Evolutionary conservation across 2,797 vertebrate genomes (phyloP).

Genomic region (Crenuchus spilurus): DNA sequence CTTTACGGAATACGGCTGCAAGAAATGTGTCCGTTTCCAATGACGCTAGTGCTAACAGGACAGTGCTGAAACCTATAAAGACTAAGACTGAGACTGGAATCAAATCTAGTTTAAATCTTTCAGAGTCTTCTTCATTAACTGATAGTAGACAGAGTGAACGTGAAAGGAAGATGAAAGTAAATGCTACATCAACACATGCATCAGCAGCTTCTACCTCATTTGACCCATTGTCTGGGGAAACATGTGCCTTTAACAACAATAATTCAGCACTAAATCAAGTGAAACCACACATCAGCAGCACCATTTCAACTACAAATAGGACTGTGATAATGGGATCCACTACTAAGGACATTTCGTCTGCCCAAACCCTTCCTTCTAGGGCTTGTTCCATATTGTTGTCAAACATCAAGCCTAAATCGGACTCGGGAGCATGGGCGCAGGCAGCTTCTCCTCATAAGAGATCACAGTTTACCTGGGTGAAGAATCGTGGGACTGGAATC

Average conservation of each 20-base stretch:
- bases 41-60: neutral
- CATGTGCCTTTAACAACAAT: slow-evolving; percentile 21
- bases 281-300: slow-evolving; percentile 11
- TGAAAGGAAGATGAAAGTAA: slow-evolving; percentile 1
- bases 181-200: slow-evolving; percentile 9
- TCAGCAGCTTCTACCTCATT: neutral
- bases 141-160: neutral
- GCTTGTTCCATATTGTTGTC: neutral
- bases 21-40: neutral
- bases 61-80: slow-evolving; percentile 3
- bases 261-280: slow-evolving; percentile 1
- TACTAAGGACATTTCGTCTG: neutral
- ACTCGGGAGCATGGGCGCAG: slow-evolving; percentile 9
- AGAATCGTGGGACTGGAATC: slow-evolving; percentile 56
- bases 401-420: slow-evolving; percentile 28
- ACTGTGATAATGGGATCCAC: slow-evolving; percentile 11
- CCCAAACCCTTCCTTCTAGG: neutral
- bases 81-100: neutral
- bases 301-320: slow-evolving; percentile 19
- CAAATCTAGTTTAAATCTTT: neutral
- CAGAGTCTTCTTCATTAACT: neutral
- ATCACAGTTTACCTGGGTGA: slow-evolving; percentile 80
- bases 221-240: neutral
- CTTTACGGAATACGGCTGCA: neutral
- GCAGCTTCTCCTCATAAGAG: slow-evolving; percentile 53